A percentile compares a stretch with the other conserved stretches of the same genome.
These are phyloP conservation scores for Damaliscus lunatus DNA, from an alignment of 2,113 vertebrate species.

Conservation along the genomic window DNA sequence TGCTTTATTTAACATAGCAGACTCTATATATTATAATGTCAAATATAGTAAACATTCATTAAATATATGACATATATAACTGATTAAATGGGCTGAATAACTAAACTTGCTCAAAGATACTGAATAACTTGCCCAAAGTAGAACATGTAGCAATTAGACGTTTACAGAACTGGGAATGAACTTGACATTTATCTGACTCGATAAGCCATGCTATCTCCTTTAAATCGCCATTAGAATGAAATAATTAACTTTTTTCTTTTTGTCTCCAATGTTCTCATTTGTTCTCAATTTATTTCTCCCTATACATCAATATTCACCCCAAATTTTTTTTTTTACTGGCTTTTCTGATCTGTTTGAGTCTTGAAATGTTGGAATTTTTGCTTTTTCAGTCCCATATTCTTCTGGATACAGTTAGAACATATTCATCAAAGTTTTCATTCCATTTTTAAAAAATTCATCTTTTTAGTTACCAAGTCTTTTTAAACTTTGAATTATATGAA, in stretches of 20 bases:
- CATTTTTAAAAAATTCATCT: slow-evolving; percentile 34
- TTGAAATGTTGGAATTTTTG: background rate
- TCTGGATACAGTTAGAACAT: slow-evolving; percentile 20
- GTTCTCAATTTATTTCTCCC: background rate
- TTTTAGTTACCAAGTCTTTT: slow-evolving; percentile 6
- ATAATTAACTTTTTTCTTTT: background rate
- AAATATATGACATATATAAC: background rate
- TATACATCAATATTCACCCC: background rate
- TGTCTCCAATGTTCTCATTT: background rate
- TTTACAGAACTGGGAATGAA: background rate
- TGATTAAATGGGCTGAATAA: background rate
- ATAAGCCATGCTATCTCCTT: background rate
- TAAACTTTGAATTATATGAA: slow-evolving; percentile 42
- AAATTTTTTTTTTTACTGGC: background rate
- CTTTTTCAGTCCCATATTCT: background rate
- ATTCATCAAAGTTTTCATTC: slow-evolving; percentile 43
- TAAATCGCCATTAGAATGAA: background rate
- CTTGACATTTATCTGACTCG: background rate
- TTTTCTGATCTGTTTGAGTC: background rate
- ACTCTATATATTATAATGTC: background rate
- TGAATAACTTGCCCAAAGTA: background rate
- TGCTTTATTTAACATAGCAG: background rate
- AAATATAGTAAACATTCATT: background rate
- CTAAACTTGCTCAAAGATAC: background rate
- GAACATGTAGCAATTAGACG: background rate